Conservation (phyloP, 2,113 vertebrate genomes). For the Siphamia tubifer region DNA sequence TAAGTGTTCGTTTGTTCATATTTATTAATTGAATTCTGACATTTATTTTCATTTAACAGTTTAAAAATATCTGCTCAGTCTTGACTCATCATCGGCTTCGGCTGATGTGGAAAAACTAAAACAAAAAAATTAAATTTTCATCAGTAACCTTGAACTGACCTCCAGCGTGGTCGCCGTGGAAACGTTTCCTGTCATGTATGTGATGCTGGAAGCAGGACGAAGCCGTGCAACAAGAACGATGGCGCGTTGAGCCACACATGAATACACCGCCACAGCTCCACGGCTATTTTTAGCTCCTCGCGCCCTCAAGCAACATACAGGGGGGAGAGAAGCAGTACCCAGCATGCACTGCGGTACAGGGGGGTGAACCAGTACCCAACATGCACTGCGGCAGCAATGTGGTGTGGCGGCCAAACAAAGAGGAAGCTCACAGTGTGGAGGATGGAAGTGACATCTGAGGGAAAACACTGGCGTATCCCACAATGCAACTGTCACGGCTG, state of each 20-base stretch:
- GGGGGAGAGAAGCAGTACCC: too few species aligned
- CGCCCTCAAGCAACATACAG: conserved; percentile 60
- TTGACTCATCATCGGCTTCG: too few species aligned
- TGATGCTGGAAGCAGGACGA: neutral
- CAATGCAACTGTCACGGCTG: conserved; percentile 14
- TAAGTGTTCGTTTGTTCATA: too few species aligned
- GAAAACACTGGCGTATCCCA: conserved; percentile 2
- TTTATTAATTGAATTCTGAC: too few species aligned
- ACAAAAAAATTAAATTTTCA: too few species aligned
- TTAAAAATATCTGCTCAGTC: too few species aligned
- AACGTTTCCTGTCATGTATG: too few species aligned
- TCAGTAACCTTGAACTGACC: too few species aligned
- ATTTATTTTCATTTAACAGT: too few species aligned
- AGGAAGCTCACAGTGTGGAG: conserved; percentile 28
- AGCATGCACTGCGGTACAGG: too few species aligned
- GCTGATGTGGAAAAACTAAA: too few species aligned
- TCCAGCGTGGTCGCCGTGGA: too few species aligned
- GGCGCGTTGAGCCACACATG: conserved; percentile 64
- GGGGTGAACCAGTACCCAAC: conserved; percentile 59
- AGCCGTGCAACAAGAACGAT: conserved; percentile 46
- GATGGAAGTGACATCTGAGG: conserved; percentile 30
- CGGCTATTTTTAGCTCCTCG: conserved; percentile 72
- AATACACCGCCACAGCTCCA: conserved; percentile 62
- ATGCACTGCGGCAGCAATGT: conserved; percentile 52
- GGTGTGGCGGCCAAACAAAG: conserved; percentile 42